phyloP scores from a whole-genome alignment of 2,113 vertebrate genomes.

The Edolisoma coerulescens region DNA sequence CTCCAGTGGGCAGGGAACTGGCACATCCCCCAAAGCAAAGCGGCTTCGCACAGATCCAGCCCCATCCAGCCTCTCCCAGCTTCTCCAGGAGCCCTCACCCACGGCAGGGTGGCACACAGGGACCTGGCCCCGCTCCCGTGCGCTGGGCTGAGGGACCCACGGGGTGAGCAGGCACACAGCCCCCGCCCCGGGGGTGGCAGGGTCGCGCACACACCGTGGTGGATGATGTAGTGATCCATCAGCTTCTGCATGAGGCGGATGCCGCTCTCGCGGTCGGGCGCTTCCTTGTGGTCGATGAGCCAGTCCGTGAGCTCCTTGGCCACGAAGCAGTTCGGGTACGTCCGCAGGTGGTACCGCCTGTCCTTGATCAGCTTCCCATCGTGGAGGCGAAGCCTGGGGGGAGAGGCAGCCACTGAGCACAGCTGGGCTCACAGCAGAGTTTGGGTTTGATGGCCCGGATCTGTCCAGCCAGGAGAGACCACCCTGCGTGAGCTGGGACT shows the following conservation, averaged over 20 bases:
- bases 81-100: neutral
- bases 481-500: neutral
- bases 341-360: slow-evolving; percentile 78
- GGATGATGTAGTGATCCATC: slow-evolving; percentile 85
- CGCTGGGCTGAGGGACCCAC: neutral
- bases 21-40: neutral
- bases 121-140: neutral
- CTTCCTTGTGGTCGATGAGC: slow-evolving; percentile 83
- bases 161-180: neutral
- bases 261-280: slow-evolving; percentile 74
- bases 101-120: fast-evolving
- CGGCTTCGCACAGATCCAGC: neutral
- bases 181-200: neutral
- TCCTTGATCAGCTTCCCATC: slow-evolving; percentile 86
- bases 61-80: neutral
- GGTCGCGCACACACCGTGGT: slow-evolving; percentile 75
- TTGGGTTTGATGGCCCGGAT: fast-evolving
- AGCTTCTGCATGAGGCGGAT: slow-evolving; percentile 84
- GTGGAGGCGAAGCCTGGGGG: slow-evolving; percentile 79
- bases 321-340: slow-evolving; percentile 86
- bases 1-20: neutral
- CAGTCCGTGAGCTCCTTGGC: slow-evolving; percentile 85
- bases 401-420: neutral
- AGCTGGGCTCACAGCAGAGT: neutral
- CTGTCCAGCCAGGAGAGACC: neutral